Evolutionary conservation across 2,113 vertebrate genomes (phyloP).

Genomic region (Ariopsis seemanni): DNA sequence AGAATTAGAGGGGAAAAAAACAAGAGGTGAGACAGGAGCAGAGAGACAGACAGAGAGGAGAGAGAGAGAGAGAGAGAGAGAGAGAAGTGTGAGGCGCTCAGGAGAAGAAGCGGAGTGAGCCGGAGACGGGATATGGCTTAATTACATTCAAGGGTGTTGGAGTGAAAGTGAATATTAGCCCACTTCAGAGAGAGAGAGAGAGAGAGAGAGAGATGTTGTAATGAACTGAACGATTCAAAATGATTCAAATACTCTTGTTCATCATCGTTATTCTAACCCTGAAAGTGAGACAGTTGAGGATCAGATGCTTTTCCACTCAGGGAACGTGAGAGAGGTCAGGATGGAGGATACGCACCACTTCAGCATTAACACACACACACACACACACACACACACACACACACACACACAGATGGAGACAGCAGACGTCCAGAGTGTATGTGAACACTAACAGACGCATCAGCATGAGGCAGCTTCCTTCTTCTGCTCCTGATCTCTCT

Average conservation of each 20-base stretch:
- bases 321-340: conserved; percentile 6
- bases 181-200: conserved; percentile 34
- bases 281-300: conserved; percentile 11
- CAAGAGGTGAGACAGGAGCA: conserved; percentile 7
- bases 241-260: background rate
- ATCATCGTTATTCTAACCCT: background rate
- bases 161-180: conserved; percentile 53
- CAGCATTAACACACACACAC: conserved; percentile 1
- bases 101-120: conserved; percentile 35
- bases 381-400: conserved; percentile 14
- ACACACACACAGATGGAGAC: background rate
- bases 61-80: conserved; percentile 19
- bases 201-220: background rate
- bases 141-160: conserved; percentile 52
- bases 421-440: background rate
- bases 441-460: background rate
- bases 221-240: background rate
- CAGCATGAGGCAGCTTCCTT: background rate
- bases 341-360: background rate
- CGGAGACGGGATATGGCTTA: conserved; percentile 49
- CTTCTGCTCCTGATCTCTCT: background rate
- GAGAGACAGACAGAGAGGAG: background rate
- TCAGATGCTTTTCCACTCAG: conserved; percentile 19
- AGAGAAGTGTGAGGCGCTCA: conserved; percentile 43
- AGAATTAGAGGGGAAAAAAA: background rate